Base-by-base conservation (phyloP, 2,888 invertebrate species). In the Coleophora flavipennella region DNA sequence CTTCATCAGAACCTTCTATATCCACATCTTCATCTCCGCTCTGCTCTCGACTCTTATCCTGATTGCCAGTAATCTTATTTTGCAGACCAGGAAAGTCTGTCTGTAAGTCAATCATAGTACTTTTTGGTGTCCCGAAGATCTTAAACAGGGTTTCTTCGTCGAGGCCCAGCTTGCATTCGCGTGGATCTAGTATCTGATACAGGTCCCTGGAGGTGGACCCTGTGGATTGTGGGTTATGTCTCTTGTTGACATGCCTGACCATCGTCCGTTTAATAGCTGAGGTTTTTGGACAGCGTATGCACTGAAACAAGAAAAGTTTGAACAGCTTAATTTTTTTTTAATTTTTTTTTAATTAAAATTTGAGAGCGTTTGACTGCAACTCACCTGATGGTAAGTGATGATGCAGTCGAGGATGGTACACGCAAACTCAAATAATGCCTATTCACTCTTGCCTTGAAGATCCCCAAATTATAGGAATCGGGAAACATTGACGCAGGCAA, bases 231-330 rank as follows among this genome's bases (percentile, higher is more conserved):
- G 79, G 44, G 4, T 59, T 59, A 51, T 87, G 87, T 1, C 85
- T 72, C 33, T 71, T 69, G 0, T 75, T 67, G n/a, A 87, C 54
- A 50, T 87, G 87, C 25, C 72, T 74, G 2, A 81, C 50, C 39
- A 87, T 72, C 1, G 85, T 76, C 29, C 79, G 70, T 42, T 77
- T 77, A 7, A 76, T 74, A 12, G 83, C 73, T 48, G 78, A 86
- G 0, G 75, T 66, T 54, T 86, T 86, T 2, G 78, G 67, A 48
- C 87, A 87, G 39, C 75, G 59, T 49, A 80, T 77, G 58, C 87
- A 87, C 85, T 86, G 71, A 25, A 76, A 71, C 42, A 35, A 26
- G 42, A 38, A 14, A 9, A 35, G n/a, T n/a, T n/a, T n/a, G n/a
- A n/a, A n/a, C n/a, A n/a, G n/a, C n/a, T n/a, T n/a, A n/a, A n/a